Conservation (phyloP, 2,888 invertebrate species). For the Dicycla oo region DNA sequence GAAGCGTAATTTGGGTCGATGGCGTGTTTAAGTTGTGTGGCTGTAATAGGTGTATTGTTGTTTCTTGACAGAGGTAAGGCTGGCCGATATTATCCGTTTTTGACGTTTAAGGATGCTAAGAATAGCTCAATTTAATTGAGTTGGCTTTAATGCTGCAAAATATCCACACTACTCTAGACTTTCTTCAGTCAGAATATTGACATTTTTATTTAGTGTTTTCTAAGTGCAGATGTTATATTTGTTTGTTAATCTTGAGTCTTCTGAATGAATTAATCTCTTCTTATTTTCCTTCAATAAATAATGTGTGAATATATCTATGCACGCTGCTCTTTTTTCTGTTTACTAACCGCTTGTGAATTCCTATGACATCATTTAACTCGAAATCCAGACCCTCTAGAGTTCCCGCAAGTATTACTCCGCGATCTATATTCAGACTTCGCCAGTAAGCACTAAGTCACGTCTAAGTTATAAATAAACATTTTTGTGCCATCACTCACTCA, state of each 20-base stretch:
- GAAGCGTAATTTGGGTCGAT: conserved; percentile 40
- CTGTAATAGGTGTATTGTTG: conserved; percentile 15
- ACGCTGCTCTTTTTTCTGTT: neutral
- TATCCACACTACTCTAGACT: neutral
- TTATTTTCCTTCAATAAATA: neutral
- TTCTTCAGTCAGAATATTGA: neutral
- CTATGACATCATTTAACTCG: conserved; percentile 46
- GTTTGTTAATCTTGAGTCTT: neutral
- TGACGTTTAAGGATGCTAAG: neutral
- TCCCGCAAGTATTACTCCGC: conserved; percentile 36
- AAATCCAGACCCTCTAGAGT: conserved; percentile 25
- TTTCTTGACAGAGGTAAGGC: neutral
- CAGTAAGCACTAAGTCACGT: conserved; percentile 58
- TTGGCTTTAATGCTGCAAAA: neutral
- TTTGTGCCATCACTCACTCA: conserved; percentile 53
- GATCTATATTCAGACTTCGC: conserved; percentile 45
- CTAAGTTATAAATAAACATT: conserved; percentile 62
- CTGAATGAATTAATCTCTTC: neutral
- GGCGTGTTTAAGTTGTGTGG: conserved; percentile 7
- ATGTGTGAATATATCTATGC: neutral
- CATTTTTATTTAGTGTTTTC: neutral
- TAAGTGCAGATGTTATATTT: neutral
- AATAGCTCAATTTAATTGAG: too few relatives aligned
- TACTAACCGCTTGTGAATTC: neutral
- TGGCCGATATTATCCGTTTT: neutral